Evolutionary conservation across 2,797 vertebrate genomes (phyloP), one percentile per base, ranked within the genome.

Genomic region (Crenuchus spilurus): DNA sequence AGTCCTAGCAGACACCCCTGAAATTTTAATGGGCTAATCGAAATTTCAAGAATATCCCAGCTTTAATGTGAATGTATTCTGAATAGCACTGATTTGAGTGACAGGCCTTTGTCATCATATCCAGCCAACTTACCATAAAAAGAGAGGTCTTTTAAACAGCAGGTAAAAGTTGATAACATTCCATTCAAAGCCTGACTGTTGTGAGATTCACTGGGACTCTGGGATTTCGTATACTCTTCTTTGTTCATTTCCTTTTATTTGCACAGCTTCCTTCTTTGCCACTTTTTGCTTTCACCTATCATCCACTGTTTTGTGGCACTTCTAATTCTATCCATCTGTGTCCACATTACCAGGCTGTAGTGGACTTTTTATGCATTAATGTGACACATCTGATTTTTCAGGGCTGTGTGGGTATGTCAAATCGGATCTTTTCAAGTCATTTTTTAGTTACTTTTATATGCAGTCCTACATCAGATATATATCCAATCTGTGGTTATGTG

Each of bases 1-100:
- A 46, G 54, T 46, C 41, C 11, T 5, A 30, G 52, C 26, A n/a
- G 24, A 70, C 68, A 70, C 57, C 37, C 26, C 28, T 61, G 55
- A 22, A 55, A 37, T 70, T 16, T 48, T 26, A 49, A 60, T 71
- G 20, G 44, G 44, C 33, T 49, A 10, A 24, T 71, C 13, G 37
- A 30, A 31, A 44, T 46, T 4, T 48, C 3, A 14, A 10, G 49
- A 13, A n/a, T 39, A 57, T 6, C 26, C 6, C 49, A 65, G 24
- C 61, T 64, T 18, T 20, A 31, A 28, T 64, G 24, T 18, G 41
- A 65, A 49, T 49, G 18, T 31, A 18, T 14, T 22, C 31, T 39
- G 57, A 33, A 33, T 46, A 18, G 6, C 8, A 24, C 10, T 42
- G 41, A 6, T 16, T n/a, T 31, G 62, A 33, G n/a, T 64, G 62